A percentile compares a stretch with the other conserved stretches of the same genome.
phyloP scores from a whole-genome alignment of 2,113 vertebrate species.

The Vulpes vulpes region DNA sequence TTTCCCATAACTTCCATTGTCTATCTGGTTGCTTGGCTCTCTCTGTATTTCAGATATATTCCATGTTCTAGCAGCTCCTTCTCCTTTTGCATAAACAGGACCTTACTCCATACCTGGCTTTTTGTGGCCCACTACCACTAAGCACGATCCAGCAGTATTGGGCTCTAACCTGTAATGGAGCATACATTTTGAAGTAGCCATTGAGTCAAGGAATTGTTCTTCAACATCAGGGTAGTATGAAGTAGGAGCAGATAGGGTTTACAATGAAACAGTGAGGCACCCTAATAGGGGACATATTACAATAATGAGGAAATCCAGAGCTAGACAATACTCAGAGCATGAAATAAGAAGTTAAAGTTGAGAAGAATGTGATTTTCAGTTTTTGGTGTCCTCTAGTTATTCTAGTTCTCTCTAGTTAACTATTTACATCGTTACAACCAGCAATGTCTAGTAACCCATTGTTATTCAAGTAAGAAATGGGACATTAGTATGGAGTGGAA shows the following conservation, averaged over 20 bases:
- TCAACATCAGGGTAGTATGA: neutral
- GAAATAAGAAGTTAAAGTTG: conserved; percentile 40
- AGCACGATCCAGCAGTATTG: neutral
- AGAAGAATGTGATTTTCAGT: neutral
- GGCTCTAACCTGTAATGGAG: neutral
- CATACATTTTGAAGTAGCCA: conserved; percentile 37
- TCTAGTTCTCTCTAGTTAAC: neutral
- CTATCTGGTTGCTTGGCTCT: neutral
- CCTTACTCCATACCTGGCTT: neutral
- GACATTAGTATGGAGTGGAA: neutral
- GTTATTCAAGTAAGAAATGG: neutral
- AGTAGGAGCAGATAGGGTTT: neutral
- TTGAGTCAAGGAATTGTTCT: conserved; percentile 20
- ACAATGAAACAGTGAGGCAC: neutral
- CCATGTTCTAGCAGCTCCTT: neutral
- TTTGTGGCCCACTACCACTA: neutral
- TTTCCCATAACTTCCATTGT: neutral
- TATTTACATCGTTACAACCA: neutral
- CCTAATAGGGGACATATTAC: neutral
- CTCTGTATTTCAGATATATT: neutral
- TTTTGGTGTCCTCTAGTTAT: neutral
- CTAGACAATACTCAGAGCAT: neutral
- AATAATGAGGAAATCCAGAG: conserved; percentile 26
- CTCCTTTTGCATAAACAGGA: conserved; percentile 13
- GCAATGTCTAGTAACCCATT: conserved; percentile 27